Base-by-base conservation (phyloP, 2,888 invertebrate genomes). In the Microplitis deprimator region DNA sequence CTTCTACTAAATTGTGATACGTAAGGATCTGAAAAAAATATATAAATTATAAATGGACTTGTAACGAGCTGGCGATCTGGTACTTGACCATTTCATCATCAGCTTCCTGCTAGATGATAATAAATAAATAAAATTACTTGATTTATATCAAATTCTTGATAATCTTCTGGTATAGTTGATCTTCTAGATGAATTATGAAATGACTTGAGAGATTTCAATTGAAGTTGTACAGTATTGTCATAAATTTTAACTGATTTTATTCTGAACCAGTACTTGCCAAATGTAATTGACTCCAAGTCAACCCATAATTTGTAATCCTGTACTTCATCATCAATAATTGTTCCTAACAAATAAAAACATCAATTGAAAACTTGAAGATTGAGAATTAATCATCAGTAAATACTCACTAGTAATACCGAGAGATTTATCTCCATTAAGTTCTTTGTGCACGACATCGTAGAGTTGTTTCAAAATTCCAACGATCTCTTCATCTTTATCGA, bases 191-290 rank as follows among this genome's bases (percentile, higher is more conserved):
- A 81, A 13, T 79, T 59, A 70, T 81, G 75, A 73, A 79, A 85
- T 50, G 81, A 77, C 72, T 83, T 82, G 64, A 87, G 72, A 64
- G 81, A 77, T 77, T 85, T 82, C 68, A 87, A 40, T 81, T 83
- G 79, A 29, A 87, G 62, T 39, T 82, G 78, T 67, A 85, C 79
- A 75, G 84, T 84, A 16, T 78, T 73, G 4, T 80, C 79, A 62
- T 80, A 77, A 39, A 84, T 81, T 71, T 79, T 82, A 3, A 87
- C 75, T 4, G 84, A 84, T 72, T 76, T 76, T 39, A 87, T 80
- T 83, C 85, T 84, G 59, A 87, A 87, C 87, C 87, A 86, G 75
- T 87, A 85, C 77, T 81, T 86, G 10, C 87, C 87, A 17, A 87
- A 76, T 41, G 85, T 82, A 50, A 85, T 73, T 73, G 82, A 75